Evolutionary conservation across 2,888 invertebrate genomes (phyloP), one percentile per base, ranked within the genome.

Genomic region (Eugnorisma glareosa): DNA sequence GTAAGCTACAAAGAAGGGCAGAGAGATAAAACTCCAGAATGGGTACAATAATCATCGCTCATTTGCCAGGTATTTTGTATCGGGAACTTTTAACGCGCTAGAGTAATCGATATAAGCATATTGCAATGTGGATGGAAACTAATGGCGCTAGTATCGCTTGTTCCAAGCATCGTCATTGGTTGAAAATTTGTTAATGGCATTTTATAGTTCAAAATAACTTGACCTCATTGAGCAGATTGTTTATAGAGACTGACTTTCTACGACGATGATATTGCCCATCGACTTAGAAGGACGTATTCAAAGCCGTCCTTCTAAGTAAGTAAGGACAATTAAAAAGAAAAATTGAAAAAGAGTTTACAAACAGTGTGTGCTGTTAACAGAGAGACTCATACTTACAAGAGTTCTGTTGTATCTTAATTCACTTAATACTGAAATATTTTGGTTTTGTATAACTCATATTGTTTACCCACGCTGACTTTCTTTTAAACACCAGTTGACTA

Each of bases 401-500:
- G 4, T 18, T n/a, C n/a, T 11, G 21, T 10, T 73, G 5, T 28
- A 28, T 45, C 0, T 43, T 43, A 15, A 67, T 28, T 15, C 35
- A 72, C 1, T 28, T 45, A 40, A 2, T 15, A 37, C 15, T 69
- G 6, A 37, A 6, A 28, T 40, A 4, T 59, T 59, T 40, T 37
- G 5, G 11, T 40, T 35, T n/a, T 43, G 5, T 13, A 43, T 21
- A 28, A 43, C 1, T 43, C 7, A 2, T 31, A 43, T 61, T 8
- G 37, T 40, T 11, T 37, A 2, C 2, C 15, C 0, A 40, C 31
- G 21, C 31, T 84, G 24, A 84, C 43, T 15, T 45, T 11, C 1
- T 5, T 40, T 15, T 28, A 45, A 40, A 28, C 31, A 21, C 2
- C 63, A 81, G 73, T 84, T 98, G 98, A 98, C 92, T 98, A 98